These are phyloP conservation scores for Branchipolynoe longqiensis DNA, from an alignment of 2,888 invertebrate species.

Conservation along the genomic window DNA sequence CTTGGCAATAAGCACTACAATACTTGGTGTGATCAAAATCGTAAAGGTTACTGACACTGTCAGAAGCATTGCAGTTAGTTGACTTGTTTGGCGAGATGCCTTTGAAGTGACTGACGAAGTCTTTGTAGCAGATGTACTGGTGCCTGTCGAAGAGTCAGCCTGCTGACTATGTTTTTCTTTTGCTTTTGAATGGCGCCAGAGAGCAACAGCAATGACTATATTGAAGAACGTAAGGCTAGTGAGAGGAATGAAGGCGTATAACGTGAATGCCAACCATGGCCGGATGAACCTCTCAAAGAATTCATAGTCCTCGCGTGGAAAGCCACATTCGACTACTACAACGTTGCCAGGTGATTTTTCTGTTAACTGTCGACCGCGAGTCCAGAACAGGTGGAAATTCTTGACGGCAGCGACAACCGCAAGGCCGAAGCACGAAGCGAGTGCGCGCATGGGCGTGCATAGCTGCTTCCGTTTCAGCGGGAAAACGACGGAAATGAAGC, in stretches of 20 bases:
- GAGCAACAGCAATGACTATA: slow-evolving; percentile 33
- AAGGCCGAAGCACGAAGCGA: neutral
- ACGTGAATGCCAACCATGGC: slow-evolving; percentile 61
- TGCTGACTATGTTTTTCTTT: neutral
- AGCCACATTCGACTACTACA: slow-evolving; percentile 20
- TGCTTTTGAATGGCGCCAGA: slow-evolving; percentile 5
- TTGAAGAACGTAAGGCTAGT: slow-evolving; percentile 36
- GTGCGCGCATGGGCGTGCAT: slow-evolving; percentile 48
- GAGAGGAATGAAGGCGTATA: slow-evolving; percentile 61
- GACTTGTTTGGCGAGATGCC: neutral
- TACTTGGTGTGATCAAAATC: slow-evolving; percentile 57
- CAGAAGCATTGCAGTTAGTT: slow-evolving; percentile 58
- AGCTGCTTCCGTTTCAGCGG: slow-evolving; percentile 52
- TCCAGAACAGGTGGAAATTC: slow-evolving; percentile 57
- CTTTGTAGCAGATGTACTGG: no score
- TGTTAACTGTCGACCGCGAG: slow-evolving; percentile 21
- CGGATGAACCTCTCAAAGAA: slow-evolving; percentile 55
- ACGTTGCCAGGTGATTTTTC: neutral
- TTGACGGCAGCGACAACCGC: slow-evolving; percentile 25
- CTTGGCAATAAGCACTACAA: slow-evolving; percentile 31
- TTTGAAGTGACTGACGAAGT: neutral
- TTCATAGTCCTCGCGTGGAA: neutral
- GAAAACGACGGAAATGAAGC: slow-evolving; percentile 60
- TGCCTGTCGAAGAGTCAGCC: no score
- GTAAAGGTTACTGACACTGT: slow-evolving; percentile 40